phyloP scores from a whole-genome alignment of 2,797 vertebrate species.

The Falco naumanni region DNA sequence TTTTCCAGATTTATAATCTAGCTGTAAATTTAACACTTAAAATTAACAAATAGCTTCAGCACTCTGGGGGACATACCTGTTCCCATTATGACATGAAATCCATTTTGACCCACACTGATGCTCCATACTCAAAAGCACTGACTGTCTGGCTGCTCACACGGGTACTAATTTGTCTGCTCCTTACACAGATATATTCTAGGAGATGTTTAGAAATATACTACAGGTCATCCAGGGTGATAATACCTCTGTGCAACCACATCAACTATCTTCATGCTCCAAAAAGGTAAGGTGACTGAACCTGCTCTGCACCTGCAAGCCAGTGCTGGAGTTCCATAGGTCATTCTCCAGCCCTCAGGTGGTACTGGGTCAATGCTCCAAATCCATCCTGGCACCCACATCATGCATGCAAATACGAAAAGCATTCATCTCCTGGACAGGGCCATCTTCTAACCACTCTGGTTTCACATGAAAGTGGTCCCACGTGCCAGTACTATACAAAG shows the following conservation, averaged over 20 bases:
- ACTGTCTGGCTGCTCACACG: neutral
- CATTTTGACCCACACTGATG: neutral
- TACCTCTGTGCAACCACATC: neutral
- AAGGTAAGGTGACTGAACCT: neutral
- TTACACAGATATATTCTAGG: neutral
- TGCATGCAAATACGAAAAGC: neutral
- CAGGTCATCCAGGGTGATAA: neutral
- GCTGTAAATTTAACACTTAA: neutral
- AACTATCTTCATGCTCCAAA: neutral
- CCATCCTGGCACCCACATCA: neutral
- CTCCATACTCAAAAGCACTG: neutral
- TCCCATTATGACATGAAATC: neutral
- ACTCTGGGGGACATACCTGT: neutral
- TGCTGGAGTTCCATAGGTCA: neutral
- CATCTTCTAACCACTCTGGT: neutral
- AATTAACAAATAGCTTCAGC: neutral
- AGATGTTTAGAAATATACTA: neutral
- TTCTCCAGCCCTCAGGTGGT: neutral
- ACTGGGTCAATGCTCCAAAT: neutral
- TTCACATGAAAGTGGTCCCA: neutral
- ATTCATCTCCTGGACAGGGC: neutral
- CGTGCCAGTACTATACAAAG: neutral
- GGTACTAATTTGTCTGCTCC: neutral
- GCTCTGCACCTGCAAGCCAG: neutral
- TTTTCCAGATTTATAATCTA: neutral